These are phyloP conservation scores for Sebastes schlegelii DNA, from an alignment of 2,113 vertebrate species.

Conservation along the genomic window DNA sequence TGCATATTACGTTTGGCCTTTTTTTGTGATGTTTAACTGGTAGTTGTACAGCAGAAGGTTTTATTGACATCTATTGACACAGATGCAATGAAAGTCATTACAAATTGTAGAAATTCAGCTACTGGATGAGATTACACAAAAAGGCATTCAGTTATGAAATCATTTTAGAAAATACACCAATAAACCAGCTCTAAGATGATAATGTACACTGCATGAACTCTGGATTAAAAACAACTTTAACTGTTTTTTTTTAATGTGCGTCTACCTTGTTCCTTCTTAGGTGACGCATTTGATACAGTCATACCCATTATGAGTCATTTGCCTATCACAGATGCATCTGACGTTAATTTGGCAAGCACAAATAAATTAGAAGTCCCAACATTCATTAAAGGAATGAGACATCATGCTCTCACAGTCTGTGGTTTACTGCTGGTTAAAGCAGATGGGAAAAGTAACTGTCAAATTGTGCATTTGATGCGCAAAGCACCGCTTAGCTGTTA, in stretches of 20 bases:
- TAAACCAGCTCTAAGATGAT: not conserved
- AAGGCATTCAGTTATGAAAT: not conserved
- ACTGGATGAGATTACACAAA: not conserved
- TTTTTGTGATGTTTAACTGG: not conserved
- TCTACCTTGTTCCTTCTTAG: not conserved
- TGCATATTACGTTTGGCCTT: not conserved
- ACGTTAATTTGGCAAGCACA: conserved; percentile 23
- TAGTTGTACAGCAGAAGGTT: not conserved
- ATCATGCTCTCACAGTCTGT: conserved; percentile 40
- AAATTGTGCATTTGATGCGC: conserved; percentile 5
- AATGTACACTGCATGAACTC: not conserved
- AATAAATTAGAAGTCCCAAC: not conserved
- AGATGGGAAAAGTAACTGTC: conserved; percentile 33
- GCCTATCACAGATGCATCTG: conserved; percentile 22
- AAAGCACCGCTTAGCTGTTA: not conserved
- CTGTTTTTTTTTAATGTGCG: not conserved
- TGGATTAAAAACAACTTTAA: not conserved
- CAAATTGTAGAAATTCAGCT: not conserved
- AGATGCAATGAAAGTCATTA: not conserved
- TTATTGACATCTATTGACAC: not conserved
- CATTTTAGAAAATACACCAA: not conserved
- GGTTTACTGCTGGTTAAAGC: conserved; percentile 27
- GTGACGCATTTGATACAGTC: conserved; percentile 16
- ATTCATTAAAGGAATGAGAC: conserved; percentile 46
- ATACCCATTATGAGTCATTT: conserved; percentile 36